Base-by-base conservation (phyloP, 1,140 invertebrate species). In the Hylaeus volcanicus region DNA sequence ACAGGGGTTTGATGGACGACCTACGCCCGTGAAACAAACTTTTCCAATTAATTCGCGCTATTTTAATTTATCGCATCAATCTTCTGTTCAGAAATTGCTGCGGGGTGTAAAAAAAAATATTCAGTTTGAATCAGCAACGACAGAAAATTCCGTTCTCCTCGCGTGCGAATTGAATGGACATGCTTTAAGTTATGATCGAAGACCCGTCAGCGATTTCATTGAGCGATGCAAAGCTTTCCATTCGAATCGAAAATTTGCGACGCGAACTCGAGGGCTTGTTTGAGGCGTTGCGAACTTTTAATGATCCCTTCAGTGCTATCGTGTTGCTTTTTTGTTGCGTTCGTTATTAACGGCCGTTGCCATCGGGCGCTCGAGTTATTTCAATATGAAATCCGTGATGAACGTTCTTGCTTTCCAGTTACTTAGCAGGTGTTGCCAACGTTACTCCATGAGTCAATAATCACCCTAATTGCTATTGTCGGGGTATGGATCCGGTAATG, bases 11-110 rank as follows among this genome's bases (percentile, higher is more conserved):
- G 71, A 79, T 14, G 51, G 73, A 79, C 51, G 76, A 64, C 60
- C 76, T 43, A 64, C n/a, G 64, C 64, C 15, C 58, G 58, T 60
- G 41, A 53, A 41, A 53, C 53, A 65, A 79, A 79, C 71, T 79
- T 79, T 79, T 74, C 26, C 71, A 74, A 74, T 79, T 74, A 79
- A 74, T 74, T 66, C 77, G 71, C 43, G 43, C 60, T 74, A 74
- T 79, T 79, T 74, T 74, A 79, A 79, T 79, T 79, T 26, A 65
- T 66, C 53, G 53, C 37, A 51, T 66, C 37, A 65, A 79, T 74
- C 61, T 48, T 51, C 63, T 58, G 12, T 65, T 15, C 14, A 5
- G 61, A 58, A 65, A 39, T 73, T 79, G n/a, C 9, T 11, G 48
- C 11, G 45, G 48, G 43, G 8, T n/a, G 37, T 15, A 11, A 72